Percentiles rank a stretch among this genome's conserved stretches.
These are phyloP conservation scores for Aldabrachelys gigantea DNA, from an alignment of 2,113 vertebrate species.

Conservation along the genomic window DNA sequence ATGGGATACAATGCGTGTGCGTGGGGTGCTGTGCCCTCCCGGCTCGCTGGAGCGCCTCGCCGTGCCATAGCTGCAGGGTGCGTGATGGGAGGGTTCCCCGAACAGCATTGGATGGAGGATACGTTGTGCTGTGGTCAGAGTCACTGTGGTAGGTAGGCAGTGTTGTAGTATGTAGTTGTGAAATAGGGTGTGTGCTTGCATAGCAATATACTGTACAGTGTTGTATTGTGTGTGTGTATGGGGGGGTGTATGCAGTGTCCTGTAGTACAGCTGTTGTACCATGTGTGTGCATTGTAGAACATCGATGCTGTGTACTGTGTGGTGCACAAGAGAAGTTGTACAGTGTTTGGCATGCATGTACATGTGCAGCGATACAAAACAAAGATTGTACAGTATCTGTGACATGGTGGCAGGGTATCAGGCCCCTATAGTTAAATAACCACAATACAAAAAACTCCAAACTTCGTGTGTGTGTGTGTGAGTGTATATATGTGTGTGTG, in stretches of 20 bases:
- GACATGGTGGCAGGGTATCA: not conserved
- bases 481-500: too few relatives aligned
- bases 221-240: not conserved
- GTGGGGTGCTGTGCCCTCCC: too few relatives aligned
- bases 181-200: not conserved
- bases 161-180: too few relatives aligned
- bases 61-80: too few relatives aligned
- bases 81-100: too few relatives aligned
- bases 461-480: too few relatives aligned
- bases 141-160: not conserved
- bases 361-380: not conserved
- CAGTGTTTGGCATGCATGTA: not conserved
- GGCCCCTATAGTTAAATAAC: not conserved
- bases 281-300: not conserved
- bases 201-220: too few relatives aligned
- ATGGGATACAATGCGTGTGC: too few relatives aligned
- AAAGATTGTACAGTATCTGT: not conserved
- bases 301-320: not conserved
- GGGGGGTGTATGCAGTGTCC: not conserved
- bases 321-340: too few relatives aligned
- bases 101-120: not conserved
- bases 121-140: too few relatives aligned
- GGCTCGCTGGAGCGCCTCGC: too few relatives aligned
- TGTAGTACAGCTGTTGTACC: not conserved
- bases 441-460: not conserved